These are phyloP conservation scores for Tapirus indicus DNA, from an alignment of 2,797 vertebrate genomes.

Conservation along the genomic window DNA sequence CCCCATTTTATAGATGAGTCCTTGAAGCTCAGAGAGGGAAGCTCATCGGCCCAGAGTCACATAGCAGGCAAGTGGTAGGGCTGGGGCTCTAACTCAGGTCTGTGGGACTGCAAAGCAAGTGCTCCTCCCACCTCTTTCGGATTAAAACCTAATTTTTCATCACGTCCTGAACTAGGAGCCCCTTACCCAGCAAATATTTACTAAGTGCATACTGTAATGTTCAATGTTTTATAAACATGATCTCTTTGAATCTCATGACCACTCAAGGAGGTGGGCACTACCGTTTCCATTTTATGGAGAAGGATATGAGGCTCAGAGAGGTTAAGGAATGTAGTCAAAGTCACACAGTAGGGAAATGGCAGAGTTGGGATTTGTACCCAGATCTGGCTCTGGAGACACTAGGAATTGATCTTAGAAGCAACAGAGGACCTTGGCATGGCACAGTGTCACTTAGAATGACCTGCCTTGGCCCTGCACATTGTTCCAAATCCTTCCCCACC, in stretches of 20 bases:
- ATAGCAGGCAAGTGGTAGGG: neutral
- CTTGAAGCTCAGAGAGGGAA: conserved; percentile 7
- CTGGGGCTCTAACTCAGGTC: neutral
- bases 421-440: neutral
- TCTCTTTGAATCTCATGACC: neutral
- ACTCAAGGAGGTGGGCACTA: neutral
- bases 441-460: neutral
- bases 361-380: neutral
- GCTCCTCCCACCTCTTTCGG: neutral
- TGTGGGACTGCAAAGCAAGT: neutral
- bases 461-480: no score
- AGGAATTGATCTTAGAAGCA: neutral
- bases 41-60: neutral
- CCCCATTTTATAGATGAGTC: neutral
- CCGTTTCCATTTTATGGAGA: neutral
- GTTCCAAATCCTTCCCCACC: neutral
- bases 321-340: neutral
- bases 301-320: neutral
- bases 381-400: neutral
- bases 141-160: neutral
- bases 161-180: neutral
- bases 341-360: neutral
- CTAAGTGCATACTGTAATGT: accelerated
- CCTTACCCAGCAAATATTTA: neutral
- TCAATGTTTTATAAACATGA: neutral